Conservation (phyloP, 1,140 invertebrate species). For the Drosophila arizonae region DNA sequence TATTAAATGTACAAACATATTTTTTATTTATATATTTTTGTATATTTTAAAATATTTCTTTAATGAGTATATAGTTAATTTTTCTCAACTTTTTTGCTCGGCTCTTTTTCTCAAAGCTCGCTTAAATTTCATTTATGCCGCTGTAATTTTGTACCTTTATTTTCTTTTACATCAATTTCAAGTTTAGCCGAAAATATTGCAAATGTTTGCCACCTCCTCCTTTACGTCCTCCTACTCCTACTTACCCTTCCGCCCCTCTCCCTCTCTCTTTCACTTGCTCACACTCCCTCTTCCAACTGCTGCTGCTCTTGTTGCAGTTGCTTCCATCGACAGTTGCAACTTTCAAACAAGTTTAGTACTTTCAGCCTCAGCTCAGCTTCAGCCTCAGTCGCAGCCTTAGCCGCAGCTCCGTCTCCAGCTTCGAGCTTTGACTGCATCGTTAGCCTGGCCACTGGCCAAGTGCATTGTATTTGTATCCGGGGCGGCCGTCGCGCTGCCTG, state of each 20-base stretch:
- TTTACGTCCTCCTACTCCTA: conserved; percentile 11
- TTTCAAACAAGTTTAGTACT: conserved; percentile 76
- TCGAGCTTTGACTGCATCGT: conserved; percentile 16
- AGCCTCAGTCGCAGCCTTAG: not conserved
- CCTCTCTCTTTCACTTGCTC: no score
- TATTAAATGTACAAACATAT: no score
- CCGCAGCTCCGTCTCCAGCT: not conserved
- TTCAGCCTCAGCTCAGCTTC: conserved; percentile 17
- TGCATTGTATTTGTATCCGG: conserved; percentile 40
- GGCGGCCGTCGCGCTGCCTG: conserved; percentile 3
- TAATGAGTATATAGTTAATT: not conserved
- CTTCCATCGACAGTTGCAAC: conserved; percentile 60
- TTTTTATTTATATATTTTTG: no score
- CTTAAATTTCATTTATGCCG: not conserved
- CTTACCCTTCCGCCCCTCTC: not conserved
- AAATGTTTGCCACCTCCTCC: conserved; percentile 24
- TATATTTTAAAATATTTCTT: not conserved
- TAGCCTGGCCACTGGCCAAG: conserved; percentile 33
- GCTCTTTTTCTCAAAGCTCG: not conserved
- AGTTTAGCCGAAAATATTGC: conserved; percentile 37
- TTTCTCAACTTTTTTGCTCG: not conserved
- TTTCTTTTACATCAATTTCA: conserved; percentile 51
- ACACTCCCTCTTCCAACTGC: conserved; percentile 9
- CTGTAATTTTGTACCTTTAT: conserved; percentile 46
- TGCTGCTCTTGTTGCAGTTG: conserved; percentile 38